These are phyloP conservation scores for Dendronephthya gigantea DNA, from an alignment of 64 coral and sea anemone species.

Conservation along the genomic window DNA sequence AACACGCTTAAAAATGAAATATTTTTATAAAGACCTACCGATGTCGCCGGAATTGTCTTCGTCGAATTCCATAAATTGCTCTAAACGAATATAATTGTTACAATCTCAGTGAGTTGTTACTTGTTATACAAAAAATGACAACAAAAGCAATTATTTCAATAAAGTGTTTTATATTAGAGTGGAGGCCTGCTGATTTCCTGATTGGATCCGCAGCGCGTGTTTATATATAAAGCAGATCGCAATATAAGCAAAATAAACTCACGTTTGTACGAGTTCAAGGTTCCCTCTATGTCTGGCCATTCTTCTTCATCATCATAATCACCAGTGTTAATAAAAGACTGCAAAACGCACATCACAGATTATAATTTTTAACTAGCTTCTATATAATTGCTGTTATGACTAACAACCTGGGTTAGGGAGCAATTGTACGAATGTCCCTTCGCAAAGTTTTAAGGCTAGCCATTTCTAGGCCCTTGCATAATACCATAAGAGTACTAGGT, in stretches of 20 bases:
- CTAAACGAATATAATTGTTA: slow-evolving; percentile 26
- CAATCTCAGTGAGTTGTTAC: background rate
- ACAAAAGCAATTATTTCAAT: background rate
- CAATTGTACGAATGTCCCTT: background rate
- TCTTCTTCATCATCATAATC: slow-evolving; percentile 97
- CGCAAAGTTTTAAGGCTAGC: background rate
- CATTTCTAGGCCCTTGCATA: background rate
- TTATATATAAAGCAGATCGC: background rate
- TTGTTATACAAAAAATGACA: background rate
- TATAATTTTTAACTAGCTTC: no score
- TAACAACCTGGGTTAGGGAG: background rate
- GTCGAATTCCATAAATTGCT: slow-evolving; percentile 98
- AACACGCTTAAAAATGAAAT: background rate
- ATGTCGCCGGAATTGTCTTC: slow-evolving; percentile 77
- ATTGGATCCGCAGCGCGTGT: background rate
- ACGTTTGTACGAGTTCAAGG: slow-evolving; percentile 74
- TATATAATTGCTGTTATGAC: no score
- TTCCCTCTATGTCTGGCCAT: slow-evolving; percentile 56
- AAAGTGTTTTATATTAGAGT: no score
- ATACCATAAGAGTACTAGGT: background rate
- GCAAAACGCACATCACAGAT: slow-evolving; percentile 12
- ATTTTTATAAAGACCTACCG: slow-evolving; percentile 46
- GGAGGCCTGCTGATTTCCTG: background rate
- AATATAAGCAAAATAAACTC: background rate
- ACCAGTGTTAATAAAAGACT: slow-evolving; percentile 66